A percentile compares a stretch with the other conserved stretches of the same genome.
Conservation (phyloP, 1,140 invertebrate genomes). For the Listronotus oregonensis region DNA sequence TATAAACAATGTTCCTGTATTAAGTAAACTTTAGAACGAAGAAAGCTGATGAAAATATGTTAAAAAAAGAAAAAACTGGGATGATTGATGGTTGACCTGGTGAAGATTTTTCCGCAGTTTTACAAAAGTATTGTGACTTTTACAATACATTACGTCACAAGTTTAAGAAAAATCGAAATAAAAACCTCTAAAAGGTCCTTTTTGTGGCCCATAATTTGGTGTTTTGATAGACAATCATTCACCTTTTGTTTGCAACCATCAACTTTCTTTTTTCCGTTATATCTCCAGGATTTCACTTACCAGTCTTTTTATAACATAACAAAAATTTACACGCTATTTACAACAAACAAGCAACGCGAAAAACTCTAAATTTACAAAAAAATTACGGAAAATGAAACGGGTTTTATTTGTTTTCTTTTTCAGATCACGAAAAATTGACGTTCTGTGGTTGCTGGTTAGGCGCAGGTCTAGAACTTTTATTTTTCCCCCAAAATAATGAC, state of each 20-base stretch:
- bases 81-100: background rate
- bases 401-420: conserved; percentile 34
- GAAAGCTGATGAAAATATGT: background rate
- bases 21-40: conserved; percentile 5
- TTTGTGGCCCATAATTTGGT: conserved; percentile 14
- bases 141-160: background rate
- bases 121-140: conserved; percentile 11
- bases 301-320: conserved; percentile 48
- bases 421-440: conserved; percentile 32
- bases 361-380: conserved; percentile 47
- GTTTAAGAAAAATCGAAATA: background rate
- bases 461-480: no score
- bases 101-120: conserved; percentile 12
- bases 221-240: conserved; percentile 45
- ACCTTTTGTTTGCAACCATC: conserved; percentile 46
- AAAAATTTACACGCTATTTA: conserved; percentile 44
- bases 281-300: conserved; percentile 32
- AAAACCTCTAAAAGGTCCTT: background rate
- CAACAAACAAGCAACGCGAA: conserved; percentile 34
- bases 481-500: no score
- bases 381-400: conserved; percentile 22
- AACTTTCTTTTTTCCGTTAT: conserved; percentile 29
- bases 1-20: no score
- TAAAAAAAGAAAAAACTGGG: conserved; percentile 9
- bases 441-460: conserved; percentile 10